A percentile compares a stretch with the other conserved stretches of the same genome.
phyloP scores from a whole-genome alignment of 1,140 invertebrate genomes.

The Onthophagus taurus region DNA sequence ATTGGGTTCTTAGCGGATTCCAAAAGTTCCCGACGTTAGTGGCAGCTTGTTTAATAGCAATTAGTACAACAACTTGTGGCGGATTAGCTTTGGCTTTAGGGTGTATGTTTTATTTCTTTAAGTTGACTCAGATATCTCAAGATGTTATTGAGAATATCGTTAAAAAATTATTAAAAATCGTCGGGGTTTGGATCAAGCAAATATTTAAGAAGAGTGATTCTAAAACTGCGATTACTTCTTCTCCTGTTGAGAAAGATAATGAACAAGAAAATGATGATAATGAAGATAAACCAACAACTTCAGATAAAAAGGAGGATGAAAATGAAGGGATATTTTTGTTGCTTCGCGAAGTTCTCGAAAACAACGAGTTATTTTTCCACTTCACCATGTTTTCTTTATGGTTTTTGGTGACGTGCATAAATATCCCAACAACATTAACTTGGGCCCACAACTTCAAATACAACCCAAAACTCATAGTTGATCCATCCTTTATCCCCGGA shows the following conservation, averaged over 20 bases:
- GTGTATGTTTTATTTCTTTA: conserved; percentile 46
- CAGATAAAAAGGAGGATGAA: background rate
- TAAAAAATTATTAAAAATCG: conserved; percentile 43
- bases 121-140: conserved; percentile 62
- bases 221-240: conserved; percentile 2
- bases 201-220: conserved; percentile 28
- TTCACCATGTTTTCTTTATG: conserved; percentile 51
- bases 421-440: conserved; percentile 46
- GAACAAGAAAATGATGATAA: background rate
- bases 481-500: conserved; percentile 43
- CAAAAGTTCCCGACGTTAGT: conserved; percentile 44
- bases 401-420: conserved; percentile 42
- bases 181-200: too few species aligned
- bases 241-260: conserved; percentile 6
- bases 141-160: conserved; percentile 60
- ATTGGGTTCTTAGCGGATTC: conserved; percentile 44
- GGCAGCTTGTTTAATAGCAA: conserved; percentile 38
- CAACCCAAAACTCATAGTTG: conserved; percentile 39
- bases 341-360: conserved; percentile 4
- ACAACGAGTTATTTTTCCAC: conserved; percentile 47
- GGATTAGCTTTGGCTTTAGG: conserved; percentile 43
- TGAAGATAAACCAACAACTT: background rate
- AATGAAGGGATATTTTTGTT: background rate
- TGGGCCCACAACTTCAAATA: conserved; percentile 53
- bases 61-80: conserved; percentile 45